A percentile compares a stretch with the other conserved stretches of the same genome.
Conservation (phyloP, 2,797 vertebrate genomes). For the Rhinichthys osculus region DNA sequence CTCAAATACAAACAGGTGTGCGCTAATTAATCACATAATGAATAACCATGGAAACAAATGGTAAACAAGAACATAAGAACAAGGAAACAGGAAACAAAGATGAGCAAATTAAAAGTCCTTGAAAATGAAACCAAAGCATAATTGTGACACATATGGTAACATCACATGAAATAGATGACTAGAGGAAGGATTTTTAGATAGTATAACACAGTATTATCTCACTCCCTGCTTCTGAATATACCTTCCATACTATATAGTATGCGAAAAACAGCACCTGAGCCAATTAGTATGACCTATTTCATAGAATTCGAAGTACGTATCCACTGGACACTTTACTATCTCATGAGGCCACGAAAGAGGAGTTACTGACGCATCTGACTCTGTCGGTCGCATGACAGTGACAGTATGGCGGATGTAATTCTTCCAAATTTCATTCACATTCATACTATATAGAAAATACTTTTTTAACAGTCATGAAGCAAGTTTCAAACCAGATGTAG, state of each 20-base stretch:
- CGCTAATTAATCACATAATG: neutral
- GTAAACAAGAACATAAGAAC: neutral
- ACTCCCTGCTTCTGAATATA: neutral
- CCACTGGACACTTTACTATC: neutral
- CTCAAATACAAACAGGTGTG: neutral
- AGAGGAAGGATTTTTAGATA: neutral
- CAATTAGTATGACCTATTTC: neutral
- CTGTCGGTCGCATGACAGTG: neutral
- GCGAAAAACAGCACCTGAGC: neutral
- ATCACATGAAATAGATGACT: neutral
- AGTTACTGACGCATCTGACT: neutral
- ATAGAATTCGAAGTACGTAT: neutral
- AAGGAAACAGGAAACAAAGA: too few species aligned
- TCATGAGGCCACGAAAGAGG: neutral
- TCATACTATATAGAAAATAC: neutral
- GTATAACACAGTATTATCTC: neutral
- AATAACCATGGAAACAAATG: neutral
- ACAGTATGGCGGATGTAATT: neutral
- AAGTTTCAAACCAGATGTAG: neutral
- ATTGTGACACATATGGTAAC: too few species aligned
- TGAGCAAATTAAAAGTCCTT: too few species aligned
- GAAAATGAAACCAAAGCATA: too few species aligned
- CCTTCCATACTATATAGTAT: too few species aligned
- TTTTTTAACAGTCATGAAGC: neutral
- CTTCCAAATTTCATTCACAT: neutral